A percentile compares a stretch with the other conserved stretches of the same genome.
Conservation (phyloP, 2,888 invertebrate species). For the Silvanus unidentatus region DNA sequence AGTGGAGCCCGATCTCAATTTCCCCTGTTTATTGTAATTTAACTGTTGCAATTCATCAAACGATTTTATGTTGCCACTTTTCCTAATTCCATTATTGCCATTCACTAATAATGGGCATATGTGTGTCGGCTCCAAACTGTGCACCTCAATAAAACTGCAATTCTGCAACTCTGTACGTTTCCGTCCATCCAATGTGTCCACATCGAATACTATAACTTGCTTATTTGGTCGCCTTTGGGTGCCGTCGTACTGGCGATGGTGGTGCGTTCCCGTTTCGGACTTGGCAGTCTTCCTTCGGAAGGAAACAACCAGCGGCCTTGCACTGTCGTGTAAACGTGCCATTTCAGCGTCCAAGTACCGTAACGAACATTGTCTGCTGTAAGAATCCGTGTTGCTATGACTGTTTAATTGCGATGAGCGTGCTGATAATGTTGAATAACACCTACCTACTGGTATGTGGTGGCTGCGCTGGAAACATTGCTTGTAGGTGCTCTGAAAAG, state of each 20-base stretch:
- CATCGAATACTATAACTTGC: conserved; percentile 17
- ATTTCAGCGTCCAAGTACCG: conserved; percentile 44
- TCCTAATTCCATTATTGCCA: no score
- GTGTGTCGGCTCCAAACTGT: conserved; percentile 30
- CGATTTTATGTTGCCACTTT: no score
- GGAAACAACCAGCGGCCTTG: conserved; percentile 44
- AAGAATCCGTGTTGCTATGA: conserved; percentile 41
- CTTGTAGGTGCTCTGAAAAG: conserved; percentile 38
- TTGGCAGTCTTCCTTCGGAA: conserved; percentile 41
- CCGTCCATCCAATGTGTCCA: conserved; percentile 25
- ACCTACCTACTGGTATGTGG: conserved; percentile 33
- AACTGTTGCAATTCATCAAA: no score
- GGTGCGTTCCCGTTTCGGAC: no score
- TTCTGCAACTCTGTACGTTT: conserved; percentile 6
- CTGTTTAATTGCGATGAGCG: conserved; percentile 39
- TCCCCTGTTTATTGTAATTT: no score
- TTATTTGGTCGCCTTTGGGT: conserved; percentile 13
- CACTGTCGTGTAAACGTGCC: conserved; percentile 38
- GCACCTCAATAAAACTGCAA: conserved; percentile 26
- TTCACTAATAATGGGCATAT: conserved; percentile 30
- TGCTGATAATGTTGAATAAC: conserved; percentile 41
- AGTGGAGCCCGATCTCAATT: no score
- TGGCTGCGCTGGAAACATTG: conserved; percentile 31
- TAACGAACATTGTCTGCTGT: conserved; percentile 38
- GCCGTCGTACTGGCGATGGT: conserved; percentile 8